Conservation (phyloP, 53 echinoderm and acorn worm genomes). For the Echinometra lucunter region DNA sequence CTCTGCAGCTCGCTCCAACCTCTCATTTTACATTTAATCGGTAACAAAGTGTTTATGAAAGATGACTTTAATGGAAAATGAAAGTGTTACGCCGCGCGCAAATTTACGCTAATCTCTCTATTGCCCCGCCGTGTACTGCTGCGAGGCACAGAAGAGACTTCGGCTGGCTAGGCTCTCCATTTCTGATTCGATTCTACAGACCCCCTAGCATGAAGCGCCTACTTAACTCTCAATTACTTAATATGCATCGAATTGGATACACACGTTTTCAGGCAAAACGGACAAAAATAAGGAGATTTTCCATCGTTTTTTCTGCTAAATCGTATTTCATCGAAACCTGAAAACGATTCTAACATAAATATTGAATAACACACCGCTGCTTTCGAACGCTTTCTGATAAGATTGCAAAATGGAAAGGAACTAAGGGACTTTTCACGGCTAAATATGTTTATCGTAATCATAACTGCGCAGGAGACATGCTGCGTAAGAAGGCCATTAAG, state of each 20-base stretch:
- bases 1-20: neutral
- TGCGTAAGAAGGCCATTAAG: neutral
- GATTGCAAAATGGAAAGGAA: neutral
- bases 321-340: neutral
- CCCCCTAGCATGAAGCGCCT: conserved; percentile 49
- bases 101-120: conserved; percentile 56
- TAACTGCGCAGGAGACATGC: neutral
- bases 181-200: conserved; percentile 39
- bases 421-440: neutral
- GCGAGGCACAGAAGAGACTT: conserved; percentile 36
- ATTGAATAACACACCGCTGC: neutral
- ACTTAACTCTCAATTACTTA: conserved; percentile 64
- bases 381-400: neutral
- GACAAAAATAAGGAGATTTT: conserved; percentile 48
- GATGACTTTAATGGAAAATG: conserved; percentile 49
- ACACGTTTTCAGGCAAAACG: conserved; percentile 40
- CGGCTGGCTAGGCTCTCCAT: conserved; percentile 5
- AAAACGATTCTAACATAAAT: neutral
- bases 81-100: conserved; percentile 59
- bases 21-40: conserved; percentile 43
- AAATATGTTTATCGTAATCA: neutral
- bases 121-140: conserved; percentile 30
- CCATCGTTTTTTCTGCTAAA: conserved; percentile 12
- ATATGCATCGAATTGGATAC: conserved; percentile 62
- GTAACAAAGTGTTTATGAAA: conserved; percentile 58